A percentile compares a stretch with the other conserved stretches of the same genome.
These are phyloP conservation scores for Morus bassanus DNA, from an alignment of 2,797 vertebrate genomes.

Conservation along the genomic window DNA sequence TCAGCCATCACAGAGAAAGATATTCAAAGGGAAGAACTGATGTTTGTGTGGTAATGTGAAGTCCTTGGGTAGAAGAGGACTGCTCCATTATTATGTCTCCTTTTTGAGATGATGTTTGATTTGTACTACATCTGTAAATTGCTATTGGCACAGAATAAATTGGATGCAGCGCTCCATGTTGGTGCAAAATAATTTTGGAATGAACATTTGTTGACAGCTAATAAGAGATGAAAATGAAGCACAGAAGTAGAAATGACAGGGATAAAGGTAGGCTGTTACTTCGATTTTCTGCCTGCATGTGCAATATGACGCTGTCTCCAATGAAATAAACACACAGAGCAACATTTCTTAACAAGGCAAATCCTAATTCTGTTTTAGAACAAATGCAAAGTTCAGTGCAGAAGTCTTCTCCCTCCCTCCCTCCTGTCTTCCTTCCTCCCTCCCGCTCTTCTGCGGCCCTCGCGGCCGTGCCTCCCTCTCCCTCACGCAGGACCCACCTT, in stretches of 20 bases:
- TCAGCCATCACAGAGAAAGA: background rate
- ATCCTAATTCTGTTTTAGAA: background rate
- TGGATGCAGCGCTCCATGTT: fast-evolving
- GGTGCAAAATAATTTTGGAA: background rate
- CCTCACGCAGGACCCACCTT: background rate
- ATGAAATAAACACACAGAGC: background rate
- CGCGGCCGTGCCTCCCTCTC: fast-evolving
- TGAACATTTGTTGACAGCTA: background rate
- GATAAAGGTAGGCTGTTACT: background rate
- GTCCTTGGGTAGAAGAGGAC: background rate
- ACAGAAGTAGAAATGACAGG: background rate
- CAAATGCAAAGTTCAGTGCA: background rate
- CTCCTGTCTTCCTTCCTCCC: background rate
- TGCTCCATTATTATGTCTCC: background rate
- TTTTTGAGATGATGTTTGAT: background rate
- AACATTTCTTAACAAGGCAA: background rate
- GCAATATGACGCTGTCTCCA: background rate
- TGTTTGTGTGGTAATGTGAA: background rate
- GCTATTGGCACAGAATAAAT: background rate
- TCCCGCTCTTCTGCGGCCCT: background rate
- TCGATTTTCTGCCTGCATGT: background rate
- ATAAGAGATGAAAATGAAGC: background rate
- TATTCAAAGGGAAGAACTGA: background rate
- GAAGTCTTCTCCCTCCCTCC: background rate
- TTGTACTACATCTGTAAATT: background rate